Evolutionary conservation across 2,888 invertebrate species (phyloP), one percentile per base, ranked within the genome.

Genomic region (Sarcophaga caerulescens): DNA sequence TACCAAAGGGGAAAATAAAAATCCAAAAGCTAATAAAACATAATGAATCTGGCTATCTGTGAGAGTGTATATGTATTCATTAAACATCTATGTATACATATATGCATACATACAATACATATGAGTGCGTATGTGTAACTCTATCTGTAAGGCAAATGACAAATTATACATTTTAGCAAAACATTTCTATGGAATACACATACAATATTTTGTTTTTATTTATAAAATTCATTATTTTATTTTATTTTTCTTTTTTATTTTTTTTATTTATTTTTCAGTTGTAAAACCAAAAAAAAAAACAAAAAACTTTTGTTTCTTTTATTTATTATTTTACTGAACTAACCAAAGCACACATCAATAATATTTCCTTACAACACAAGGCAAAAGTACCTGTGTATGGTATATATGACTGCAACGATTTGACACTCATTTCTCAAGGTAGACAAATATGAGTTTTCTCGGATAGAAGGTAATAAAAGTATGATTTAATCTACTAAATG

Each of bases 1-100:
- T 59, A 78, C 77, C 69, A 69, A 85, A 81, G 81, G 77, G 81
- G 59, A 35, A 85, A 68, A 74, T 77, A 81, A 81, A 76, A 85
- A 73, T 73, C 73, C 59, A 69, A 81, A 81, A 60, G 74, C 81
- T 77, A 81, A 85, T 77, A 85, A 85, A 85, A 81, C 77, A 85
- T 85, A 77, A 85, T 85, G 81, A 85, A 77, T 85, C 65, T 81
- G 69, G 70, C 75, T 77, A 82, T 77, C 66, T 73, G 17, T 17
- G 12, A 17, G 14, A 17, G 4, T 52, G 60, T 71, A 66, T 60
- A 17, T 66, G 19, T 71, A n/a, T 63, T 60, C 19, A 57, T 71
- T 47, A 11, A 14, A 45, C 12, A n/a, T 59, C 14, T 52, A 8
- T 11, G 21, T 21, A 63, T 23, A 21, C 12, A 12, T 19, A 3